Evolutionary conservation across 2,888 invertebrate species (phyloP).

Genomic region (Cerastoderma edule): DNA sequence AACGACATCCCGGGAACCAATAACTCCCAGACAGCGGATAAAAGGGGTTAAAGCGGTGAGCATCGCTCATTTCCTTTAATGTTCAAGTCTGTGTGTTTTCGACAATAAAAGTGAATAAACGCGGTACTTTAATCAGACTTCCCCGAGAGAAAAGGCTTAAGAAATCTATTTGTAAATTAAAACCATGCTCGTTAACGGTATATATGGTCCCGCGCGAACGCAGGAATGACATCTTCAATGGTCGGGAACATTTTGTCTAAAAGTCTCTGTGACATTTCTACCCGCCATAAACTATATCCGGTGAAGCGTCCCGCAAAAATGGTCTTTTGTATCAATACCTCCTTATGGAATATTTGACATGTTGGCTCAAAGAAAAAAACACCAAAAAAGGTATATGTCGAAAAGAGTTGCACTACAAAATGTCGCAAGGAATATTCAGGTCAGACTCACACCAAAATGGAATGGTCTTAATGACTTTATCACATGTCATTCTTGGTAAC

Average conservation of each 20-base stretch:
- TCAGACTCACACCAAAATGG: too few species aligned
- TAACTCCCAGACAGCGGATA: slow-evolving; percentile 32
- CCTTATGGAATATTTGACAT: too few species aligned
- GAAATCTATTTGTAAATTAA: slow-evolving; percentile 58
- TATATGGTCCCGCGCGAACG: slow-evolving; percentile 32
- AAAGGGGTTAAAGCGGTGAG: slow-evolving; percentile 53
- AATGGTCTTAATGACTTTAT: too few species aligned
- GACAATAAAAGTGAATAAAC: slow-evolving; percentile 56
- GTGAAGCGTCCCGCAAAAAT: neutral
- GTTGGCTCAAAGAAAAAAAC: too few species aligned
- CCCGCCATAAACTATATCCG: slow-evolving; percentile 8
- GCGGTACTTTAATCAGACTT: slow-evolving; percentile 37
- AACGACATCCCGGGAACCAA: slow-evolving; percentile 22
- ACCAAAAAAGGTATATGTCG: too few species aligned
- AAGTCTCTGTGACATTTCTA: slow-evolving; percentile 21
- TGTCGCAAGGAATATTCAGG: too few species aligned
- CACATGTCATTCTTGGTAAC: too few species aligned
- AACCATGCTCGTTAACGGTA: slow-evolving; percentile 44
- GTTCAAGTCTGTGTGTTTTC: slow-evolving; percentile 58
- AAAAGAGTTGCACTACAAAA: too few species aligned
- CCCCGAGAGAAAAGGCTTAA: slow-evolving; percentile 26
- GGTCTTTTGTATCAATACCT: too few species aligned
- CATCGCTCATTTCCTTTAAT: slow-evolving; percentile 56
- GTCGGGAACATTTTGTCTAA: slow-evolving; percentile 32
- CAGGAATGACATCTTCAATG: slow-evolving; percentile 31